A percentile compares a stretch with the other conserved stretches of the same genome.
phyloP scores from a whole-genome alignment of 1,140 invertebrate genomes.

The Magallana angulata region DNA sequence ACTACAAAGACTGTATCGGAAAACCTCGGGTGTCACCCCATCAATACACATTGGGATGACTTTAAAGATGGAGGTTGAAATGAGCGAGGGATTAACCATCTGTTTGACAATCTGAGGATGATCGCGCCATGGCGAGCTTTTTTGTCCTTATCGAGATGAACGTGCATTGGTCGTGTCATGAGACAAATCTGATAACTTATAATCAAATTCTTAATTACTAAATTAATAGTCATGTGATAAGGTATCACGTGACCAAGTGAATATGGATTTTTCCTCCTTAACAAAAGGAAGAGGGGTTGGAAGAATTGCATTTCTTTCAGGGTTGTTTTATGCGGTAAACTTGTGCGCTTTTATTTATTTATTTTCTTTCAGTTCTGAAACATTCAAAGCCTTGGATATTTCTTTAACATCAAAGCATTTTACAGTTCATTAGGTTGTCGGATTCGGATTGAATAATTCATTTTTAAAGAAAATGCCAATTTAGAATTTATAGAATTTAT shows the following conservation, averaged over 20 bases:
- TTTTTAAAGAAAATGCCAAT: no score
- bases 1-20: not conserved
- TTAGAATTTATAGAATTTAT: not conserved
- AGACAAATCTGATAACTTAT: conserved; percentile 14
- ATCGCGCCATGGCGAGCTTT: not conserved
- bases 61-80: not conserved
- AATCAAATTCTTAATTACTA: conserved; percentile 25
- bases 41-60: conserved; percentile 7
- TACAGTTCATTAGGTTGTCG: no score
- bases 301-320: not conserved
- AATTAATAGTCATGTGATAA: conserved; percentile 11
- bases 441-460: no score
- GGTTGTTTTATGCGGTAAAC: not conserved
- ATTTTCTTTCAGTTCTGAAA: not conserved
- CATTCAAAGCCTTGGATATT: not conserved
- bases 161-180: conserved; percentile 23
- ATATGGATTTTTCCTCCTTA: not conserved
- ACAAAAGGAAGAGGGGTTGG: not conserved
- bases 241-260: conserved; percentile 6
- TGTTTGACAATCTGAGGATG: not conserved
- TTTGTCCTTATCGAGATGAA: not conserved
- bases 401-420: not conserved
- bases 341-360: not conserved
- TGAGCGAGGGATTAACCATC: not conserved
- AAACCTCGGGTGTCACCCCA: conserved; percentile 21